These are phyloP conservation scores for Thysanoteuthis rhombus DNA, from an alignment of 2,888 invertebrate species.

Conservation along the genomic window DNA sequence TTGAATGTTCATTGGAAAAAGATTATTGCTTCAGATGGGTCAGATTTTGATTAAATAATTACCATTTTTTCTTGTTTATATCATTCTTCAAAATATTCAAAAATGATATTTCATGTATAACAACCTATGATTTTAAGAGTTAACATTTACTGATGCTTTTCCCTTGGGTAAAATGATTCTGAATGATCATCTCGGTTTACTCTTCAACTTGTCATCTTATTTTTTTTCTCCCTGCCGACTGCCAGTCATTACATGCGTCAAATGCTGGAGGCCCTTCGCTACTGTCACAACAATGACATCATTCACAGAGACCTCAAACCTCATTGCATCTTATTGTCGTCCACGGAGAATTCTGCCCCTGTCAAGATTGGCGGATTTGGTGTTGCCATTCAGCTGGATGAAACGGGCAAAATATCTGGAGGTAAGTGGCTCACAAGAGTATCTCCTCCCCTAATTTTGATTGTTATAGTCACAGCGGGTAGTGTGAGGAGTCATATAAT, in stretches of 20 bases:
- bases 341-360: constrained; percentile 97
- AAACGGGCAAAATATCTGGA: constrained; percentile 61
- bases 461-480: too few species aligned
- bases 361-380: constrained; percentile 98
- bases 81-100: too few species aligned
- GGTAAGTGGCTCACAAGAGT: constrained; percentile 51
- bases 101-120: too few species aligned
- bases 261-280: constrained; percentile 93
- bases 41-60: too few species aligned
- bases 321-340: constrained; percentile 94
- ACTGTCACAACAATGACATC: constrained; percentile 98
- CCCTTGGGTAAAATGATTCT: too few species aligned
- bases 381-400: constrained; percentile 85
- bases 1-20: too few species aligned
- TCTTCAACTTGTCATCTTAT: not conserved
- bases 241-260: constrained; percentile 93
- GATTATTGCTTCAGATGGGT: too few species aligned
- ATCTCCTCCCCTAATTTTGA: too few species aligned
- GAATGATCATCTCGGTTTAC: not conserved
- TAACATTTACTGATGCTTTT: too few species aligned
- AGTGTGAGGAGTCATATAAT: too few species aligned
- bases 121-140: too few species aligned
- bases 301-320: constrained; percentile 97
- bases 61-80: too few species aligned
- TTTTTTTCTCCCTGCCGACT: not conserved